Base-by-base conservation (phyloP, 2,888 invertebrate genomes). In the Parelbella ahira region DNA sequence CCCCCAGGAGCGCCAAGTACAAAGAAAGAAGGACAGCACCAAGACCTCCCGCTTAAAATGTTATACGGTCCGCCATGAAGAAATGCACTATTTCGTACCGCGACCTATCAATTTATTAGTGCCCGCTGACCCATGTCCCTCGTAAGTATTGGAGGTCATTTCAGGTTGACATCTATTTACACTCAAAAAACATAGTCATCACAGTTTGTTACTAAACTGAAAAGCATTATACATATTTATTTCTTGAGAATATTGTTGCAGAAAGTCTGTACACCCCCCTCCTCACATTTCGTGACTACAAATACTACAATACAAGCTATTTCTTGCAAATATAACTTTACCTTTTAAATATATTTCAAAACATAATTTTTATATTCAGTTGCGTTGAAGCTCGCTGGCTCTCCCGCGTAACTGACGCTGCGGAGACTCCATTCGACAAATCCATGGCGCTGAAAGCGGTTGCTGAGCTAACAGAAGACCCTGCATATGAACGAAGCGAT, bases 311-410 rank as follows among this genome's bases (percentile, higher is more conserved):
- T n/a, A n/a, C n/a, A n/a, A n/a, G n/a, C n/a, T n/a, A n/a, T n/a
- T n/a, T n/a, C n/a, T n/a, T n/a, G n/a, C n/a, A n/a, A n/a, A n/a
- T n/a, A n/a, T n/a, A n/a, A n/a, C n/a, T n/a, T n/a, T n/a, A n/a
- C n/a, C n/a, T n/a, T n/a, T n/a, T n/a, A n/a, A n/a, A n/a, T n/a
- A n/a, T n/a, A n/a, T n/a, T n/a, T 3, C 15, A 3, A 15, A 15
- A 15, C 2, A 15, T 3, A 15, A 15, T 4, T 4, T 15, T 3
- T 3, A 15, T 15, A 2, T 15, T 15, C 15, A 84, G 83, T 0
- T 86, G 86, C 37, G 63, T 86, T 0, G 86, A 86, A 68, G 66
- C 74, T 1, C 77, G 86, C 10, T 86, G 86, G 84, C 36, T 84
- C 3, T 73, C 79, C 1, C 68, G 81, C 0, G 69, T 86, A 0